These are phyloP conservation scores for Reticulitermes speratus DNA, from an alignment of 1,140 invertebrate genomes.

Conservation along the genomic window DNA sequence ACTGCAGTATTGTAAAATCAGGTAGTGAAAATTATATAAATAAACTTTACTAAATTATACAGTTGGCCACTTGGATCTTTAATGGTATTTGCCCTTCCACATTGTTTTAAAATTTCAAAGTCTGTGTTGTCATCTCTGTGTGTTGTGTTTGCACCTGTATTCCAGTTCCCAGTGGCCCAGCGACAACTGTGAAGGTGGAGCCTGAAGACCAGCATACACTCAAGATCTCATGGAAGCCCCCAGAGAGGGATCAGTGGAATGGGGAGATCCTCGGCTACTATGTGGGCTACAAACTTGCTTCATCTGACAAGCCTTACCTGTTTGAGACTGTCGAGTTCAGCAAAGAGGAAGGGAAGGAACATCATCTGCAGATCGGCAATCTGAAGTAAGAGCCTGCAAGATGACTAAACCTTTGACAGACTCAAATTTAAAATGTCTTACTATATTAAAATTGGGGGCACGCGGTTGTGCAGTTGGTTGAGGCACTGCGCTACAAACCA, in stretches of 20 bases:
- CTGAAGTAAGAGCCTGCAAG: conserved; percentile 58
- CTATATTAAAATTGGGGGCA: too few relatives aligned
- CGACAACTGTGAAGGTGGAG: conserved; percentile 81
- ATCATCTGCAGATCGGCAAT: conserved; percentile 73
- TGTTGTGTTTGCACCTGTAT: not conserved
- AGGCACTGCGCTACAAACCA: too few relatives aligned
- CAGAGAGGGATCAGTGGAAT: conserved; percentile 85
- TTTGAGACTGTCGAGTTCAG: conserved; percentile 92
- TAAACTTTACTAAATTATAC: too few relatives aligned
- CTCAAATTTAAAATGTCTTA: too few relatives aligned
- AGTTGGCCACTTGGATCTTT: too few relatives aligned
- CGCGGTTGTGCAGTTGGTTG: too few relatives aligned
- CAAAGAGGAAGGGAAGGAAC: conserved; percentile 87
- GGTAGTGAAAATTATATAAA: too few relatives aligned
- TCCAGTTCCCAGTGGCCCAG: conserved; percentile 75
- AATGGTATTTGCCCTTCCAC: too few relatives aligned
- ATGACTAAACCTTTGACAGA: too few relatives aligned
- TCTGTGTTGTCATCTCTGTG: too few relatives aligned
- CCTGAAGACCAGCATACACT: conserved; percentile 90
- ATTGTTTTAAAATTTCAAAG: too few relatives aligned
- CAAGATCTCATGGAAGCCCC: conserved; percentile 92
- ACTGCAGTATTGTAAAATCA: too few relatives aligned
- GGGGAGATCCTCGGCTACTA: conserved; percentile 89
- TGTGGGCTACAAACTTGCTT: conserved; percentile 85
- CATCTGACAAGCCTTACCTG: conserved; percentile 85